These are phyloP conservation scores for Creontiades dilutus DNA, from an alignment of 2,888 invertebrate species.

Conservation along the genomic window DNA sequence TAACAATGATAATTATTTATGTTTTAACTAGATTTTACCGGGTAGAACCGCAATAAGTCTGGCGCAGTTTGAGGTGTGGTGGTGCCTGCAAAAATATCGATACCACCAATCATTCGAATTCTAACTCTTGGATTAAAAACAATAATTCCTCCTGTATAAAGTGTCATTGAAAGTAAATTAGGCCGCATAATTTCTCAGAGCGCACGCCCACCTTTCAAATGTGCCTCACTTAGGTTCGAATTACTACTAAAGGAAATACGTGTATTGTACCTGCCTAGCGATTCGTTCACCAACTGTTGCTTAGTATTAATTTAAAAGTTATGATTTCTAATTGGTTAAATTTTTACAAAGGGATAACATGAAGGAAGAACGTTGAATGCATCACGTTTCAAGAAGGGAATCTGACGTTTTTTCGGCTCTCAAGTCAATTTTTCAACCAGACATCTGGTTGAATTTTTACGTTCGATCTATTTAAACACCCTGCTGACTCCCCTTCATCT, in stretches of 20 bases:
- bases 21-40: neutral
- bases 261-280: slow-evolving; percentile 48
- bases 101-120: too few relatives aligned
- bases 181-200: too few relatives aligned
- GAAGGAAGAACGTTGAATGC: neutral
- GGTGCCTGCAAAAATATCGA: neutral
- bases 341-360: neutral
- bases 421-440: neutral
- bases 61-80: neutral
- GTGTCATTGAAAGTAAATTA: neutral
- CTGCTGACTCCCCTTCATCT: neutral
- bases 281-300: slow-evolving; percentile 9
- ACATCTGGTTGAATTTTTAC: neutral
- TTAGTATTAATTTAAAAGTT: neutral
- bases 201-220: neutral
- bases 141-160: too few relatives aligned
- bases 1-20: neutral
- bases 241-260: neutral
- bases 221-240: slow-evolving; percentile 40
- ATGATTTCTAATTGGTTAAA: neutral
- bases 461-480: neutral
- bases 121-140: too few relatives aligned
- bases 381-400: neutral
- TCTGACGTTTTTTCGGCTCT: neutral
- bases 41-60: neutral